Conservation (phyloP, 1,140 invertebrate genomes). For the Thrips palmi region DNA sequence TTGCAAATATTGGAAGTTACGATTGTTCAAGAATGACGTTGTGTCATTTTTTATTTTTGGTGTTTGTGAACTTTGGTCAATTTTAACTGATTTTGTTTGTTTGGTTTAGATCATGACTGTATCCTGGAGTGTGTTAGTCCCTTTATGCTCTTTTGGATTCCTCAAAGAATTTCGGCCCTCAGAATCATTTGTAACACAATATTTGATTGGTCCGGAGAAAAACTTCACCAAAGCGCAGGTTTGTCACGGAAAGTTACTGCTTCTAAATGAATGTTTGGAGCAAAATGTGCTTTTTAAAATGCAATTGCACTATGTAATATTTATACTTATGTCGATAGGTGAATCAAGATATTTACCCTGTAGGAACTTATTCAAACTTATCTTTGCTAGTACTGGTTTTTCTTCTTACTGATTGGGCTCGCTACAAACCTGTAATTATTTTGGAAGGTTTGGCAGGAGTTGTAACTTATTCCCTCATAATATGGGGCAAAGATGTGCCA, state of each 20-base stretch:
- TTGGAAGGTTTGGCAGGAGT: conserved; percentile 49
- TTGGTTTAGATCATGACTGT: too few relatives aligned
- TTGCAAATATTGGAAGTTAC: too few relatives aligned
- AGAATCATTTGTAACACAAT: conserved; percentile 64
- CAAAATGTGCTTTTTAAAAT: not conserved
- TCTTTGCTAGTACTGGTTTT: conserved; percentile 52
- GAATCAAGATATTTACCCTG: conserved; percentile 57
- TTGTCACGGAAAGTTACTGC: conserved; percentile 14
- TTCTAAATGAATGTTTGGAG: conserved; percentile 7
- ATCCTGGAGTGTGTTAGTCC: too few relatives aligned
- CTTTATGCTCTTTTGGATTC: conserved; percentile 60
- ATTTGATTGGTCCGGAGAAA: conserved; percentile 41
- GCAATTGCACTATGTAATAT: too few relatives aligned
- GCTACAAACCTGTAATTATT: conserved; percentile 76
- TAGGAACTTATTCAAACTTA: conserved; percentile 66
- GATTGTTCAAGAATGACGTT: too few relatives aligned
- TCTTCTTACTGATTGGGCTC: conserved; percentile 60
- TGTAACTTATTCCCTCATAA: conserved; percentile 14
- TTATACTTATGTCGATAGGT: too few relatives aligned
- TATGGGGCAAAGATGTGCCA: conserved; percentile 12
- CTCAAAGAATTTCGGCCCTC: conserved; percentile 67
- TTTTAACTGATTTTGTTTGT: too few relatives aligned
- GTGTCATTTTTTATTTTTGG: too few relatives aligned
- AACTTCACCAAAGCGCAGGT: conserved; percentile 44
- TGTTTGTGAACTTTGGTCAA: too few relatives aligned